Base-by-base conservation (phyloP, 2,888 invertebrate genomes). In the Laothoe populi region DNA sequence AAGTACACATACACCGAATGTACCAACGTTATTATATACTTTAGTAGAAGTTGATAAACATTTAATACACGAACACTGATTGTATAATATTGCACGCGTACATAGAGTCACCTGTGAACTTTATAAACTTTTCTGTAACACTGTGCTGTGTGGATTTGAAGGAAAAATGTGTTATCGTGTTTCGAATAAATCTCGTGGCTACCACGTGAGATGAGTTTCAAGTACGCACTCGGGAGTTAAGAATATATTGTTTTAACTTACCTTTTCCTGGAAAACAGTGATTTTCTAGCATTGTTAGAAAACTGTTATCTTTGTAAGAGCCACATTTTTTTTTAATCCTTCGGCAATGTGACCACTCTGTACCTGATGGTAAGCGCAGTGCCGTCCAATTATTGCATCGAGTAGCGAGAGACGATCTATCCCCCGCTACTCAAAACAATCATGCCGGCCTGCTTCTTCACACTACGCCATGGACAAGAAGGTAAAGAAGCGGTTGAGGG, bases 141-240 rank as follows among this genome's bases (percentile, higher is more conserved):
- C 26, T 16, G 49, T 49, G 10, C 53, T 16, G 49, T 49, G 10
- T 31, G 1, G 19, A 0, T 31, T 48, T 35, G 26, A 26, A 53
- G 16, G 49, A 53, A 11, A 53, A 53, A 46, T 23, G 23, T 13
- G 53, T 11, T 53, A 8, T 53, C 3, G 16, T 16, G 16, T 35
- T 35, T 53, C 31, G 19, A 53, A 53, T 53, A 53, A 53, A 44
- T 0, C 53, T 19, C 53, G 31, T 53, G 19, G 53, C 4, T 35
- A 0, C 31, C 31, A 11, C 53, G 53, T 53, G 53, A 53, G 10
- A 19, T 31, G 35, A 19, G 16, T 35, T 53, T 11, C 16, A 53
- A 53, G 26, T 10, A 16, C 8, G 31, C 8, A 53, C 53, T 53
- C 53, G 7, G 31, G 19, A 53, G 11, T 53, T 19, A 5, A 16